These are phyloP conservation scores for Motacilla alba DNA, from an alignment of 2,113 vertebrate genomes.

Conservation along the genomic window DNA sequence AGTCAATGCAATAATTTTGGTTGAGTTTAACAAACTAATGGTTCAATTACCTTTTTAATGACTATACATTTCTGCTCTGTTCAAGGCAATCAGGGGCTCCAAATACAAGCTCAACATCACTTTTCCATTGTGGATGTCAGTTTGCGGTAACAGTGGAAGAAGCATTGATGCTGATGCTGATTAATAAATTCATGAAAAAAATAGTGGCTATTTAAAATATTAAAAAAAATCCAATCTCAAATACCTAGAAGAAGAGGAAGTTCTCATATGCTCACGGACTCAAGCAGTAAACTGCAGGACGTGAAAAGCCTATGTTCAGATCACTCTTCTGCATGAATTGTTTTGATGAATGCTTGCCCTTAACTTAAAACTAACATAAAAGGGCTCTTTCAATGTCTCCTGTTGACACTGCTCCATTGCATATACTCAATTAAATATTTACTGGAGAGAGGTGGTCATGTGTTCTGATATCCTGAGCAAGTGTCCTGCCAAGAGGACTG, in stretches of 20 bases:
- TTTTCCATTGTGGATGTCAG: not conserved
- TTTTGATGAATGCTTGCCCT: not conserved
- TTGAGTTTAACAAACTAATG: not conserved
- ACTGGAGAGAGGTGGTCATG: not conserved
- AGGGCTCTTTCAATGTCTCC: not conserved
- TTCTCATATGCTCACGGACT: not conserved
- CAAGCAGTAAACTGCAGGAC: not conserved
- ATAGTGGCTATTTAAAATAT: not conserved
- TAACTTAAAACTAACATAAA: not conserved
- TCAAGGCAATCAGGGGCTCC: not conserved
- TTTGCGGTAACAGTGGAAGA: not conserved
- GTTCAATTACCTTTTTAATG: not conserved
- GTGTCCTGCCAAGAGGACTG: not conserved
- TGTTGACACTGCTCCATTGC: not conserved
- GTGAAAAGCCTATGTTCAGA: not conserved
- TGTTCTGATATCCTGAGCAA: not conserved
- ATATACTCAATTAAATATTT: constrained; percentile 42
- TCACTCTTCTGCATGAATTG: not conserved
- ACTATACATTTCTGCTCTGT: not conserved
- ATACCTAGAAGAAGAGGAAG: not conserved
- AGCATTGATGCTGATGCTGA: not conserved
- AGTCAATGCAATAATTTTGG: not conserved
- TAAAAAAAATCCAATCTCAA: not conserved
- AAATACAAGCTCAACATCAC: not conserved
- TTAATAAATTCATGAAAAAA: not conserved